Base-by-base conservation (phyloP, 2,888 invertebrate species). In the Diarsia brunnea region DNA sequence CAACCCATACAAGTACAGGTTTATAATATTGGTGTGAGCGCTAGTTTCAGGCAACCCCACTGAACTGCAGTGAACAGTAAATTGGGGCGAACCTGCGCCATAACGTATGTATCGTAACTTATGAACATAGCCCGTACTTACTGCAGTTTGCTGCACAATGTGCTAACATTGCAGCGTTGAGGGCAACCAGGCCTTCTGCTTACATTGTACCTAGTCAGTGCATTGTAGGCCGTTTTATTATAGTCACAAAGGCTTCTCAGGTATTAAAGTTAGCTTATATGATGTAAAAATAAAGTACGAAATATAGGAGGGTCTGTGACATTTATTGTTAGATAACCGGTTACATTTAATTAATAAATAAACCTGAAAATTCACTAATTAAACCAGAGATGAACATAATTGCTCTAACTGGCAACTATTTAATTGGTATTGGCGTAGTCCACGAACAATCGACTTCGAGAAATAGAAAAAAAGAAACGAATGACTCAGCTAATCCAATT, bases 401-500 rank as follows among this genome's bases (percentile, higher is more conserved):
- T 38, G 7, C 38, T 38, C 8, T 8, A 7, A 38, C 38, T 7
- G 2, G 43, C 21, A 14, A 21, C 24, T 31, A 4, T 16, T 19
- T 47, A 4, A 12, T 70, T 53, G 14, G 27, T 47, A 45, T n/a
- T 43, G 12, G 10, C 12, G 14, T 24, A 12, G 24, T 45, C 31
- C 49, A 43, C n/a, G 16, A 11, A 12, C 60, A 14, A 43, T 12
- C 19, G 2, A 24, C 21, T 4, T 53, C 4, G 24, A 53, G 2
- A 58, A 65, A 73, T 24, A 7, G 10, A 58, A 77, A 45, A 79
- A 64, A 51, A 58, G 24, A 51, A 51, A 27, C 67, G 21, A 69
- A 24, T 51, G 49, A 45, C 58, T 38, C 60, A 19, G 7, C 12
- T 82, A 60, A 80, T 78, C 64, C 67, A 27, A 69, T 79, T 64